phyloP scores from a whole-genome alignment of 2,113 vertebrate species.

The Mustela nigripes region DNA sequence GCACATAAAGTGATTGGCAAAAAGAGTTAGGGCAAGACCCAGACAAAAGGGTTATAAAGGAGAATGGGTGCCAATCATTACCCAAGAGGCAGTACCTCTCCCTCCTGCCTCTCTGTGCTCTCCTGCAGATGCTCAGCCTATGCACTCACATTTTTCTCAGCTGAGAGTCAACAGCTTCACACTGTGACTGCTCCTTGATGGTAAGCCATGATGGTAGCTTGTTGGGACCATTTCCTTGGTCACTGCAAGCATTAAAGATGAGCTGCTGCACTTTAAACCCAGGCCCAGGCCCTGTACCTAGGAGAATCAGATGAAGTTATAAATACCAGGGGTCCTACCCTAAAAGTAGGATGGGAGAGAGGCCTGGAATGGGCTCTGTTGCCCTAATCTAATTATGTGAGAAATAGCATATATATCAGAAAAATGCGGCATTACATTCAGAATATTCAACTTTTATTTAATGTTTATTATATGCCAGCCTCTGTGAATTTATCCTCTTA shows the following conservation, averaged over 20 bases:
- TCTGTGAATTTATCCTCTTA: background rate
- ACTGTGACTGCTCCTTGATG: background rate
- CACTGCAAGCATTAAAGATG: background rate
- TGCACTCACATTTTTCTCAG: background rate
- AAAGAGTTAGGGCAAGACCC: background rate
- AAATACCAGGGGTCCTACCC: background rate
- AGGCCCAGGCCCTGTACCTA: background rate
- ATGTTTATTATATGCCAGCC: background rate
- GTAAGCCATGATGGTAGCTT: background rate
- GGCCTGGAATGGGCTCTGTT: background rate
- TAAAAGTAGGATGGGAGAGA: background rate
- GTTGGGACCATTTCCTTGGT: background rate
- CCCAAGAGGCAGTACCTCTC: background rate
- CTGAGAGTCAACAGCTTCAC: background rate
- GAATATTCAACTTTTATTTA: slow-evolving; percentile 9
- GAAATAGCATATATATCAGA: background rate
- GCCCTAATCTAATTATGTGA: background rate
- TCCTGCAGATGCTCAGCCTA: background rate
- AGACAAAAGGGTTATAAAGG: background rate
- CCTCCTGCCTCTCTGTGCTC: background rate
- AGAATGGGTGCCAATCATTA: background rate
- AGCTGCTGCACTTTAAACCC: background rate
- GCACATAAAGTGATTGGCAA: background rate
- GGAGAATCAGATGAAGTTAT: background rate
- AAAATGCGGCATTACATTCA: slow-evolving; percentile 1